These are phyloP conservation scores for Euura lappo DNA, from an alignment of 1,140 invertebrate genomes.

Conservation along the genomic window DNA sequence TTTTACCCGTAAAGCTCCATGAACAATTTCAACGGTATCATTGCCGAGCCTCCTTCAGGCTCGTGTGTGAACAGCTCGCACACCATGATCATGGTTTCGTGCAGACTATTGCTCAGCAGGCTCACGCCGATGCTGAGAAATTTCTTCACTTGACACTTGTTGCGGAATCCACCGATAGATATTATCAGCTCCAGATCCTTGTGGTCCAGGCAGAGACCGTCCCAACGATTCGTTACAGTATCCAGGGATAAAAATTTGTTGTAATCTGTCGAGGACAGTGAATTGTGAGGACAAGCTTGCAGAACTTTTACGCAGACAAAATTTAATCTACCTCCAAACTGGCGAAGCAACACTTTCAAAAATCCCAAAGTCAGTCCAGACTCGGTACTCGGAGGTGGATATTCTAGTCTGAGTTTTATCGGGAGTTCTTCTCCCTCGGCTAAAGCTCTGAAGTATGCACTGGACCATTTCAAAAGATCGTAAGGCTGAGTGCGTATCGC, in stretches of 20 bases:
- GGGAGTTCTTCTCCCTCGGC: conserved; percentile 71
- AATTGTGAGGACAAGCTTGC: conserved; percentile 17
- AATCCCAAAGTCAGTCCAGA: conserved; percentile 80
- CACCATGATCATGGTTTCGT: conserved; percentile 77
- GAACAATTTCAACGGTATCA: conserved; percentile 76
- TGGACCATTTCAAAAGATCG: conserved; percentile 86
- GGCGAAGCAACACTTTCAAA: conserved; percentile 76
- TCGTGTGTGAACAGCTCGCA: conserved; percentile 84
- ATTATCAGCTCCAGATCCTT: conserved; percentile 48
- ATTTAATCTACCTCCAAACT: conserved; percentile 61
- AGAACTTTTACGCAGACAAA: conserved; percentile 7
- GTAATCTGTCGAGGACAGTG: conserved; percentile 40
- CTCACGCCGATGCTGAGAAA: conserved; percentile 54
- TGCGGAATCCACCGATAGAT: conserved; percentile 49
- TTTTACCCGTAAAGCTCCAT: conserved; percentile 67
- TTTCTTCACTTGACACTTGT: conserved; percentile 53
- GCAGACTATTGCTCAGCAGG: conserved; percentile 49
- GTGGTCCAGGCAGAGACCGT: conserved; percentile 49
- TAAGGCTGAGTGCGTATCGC: conserved; percentile 89
- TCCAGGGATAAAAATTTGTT: conserved; percentile 49
- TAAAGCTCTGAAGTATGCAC: conserved; percentile 76
- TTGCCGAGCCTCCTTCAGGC: conserved; percentile 81
- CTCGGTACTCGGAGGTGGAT: conserved; percentile 63
- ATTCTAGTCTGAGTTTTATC: conserved; percentile 78
- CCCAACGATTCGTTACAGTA: conserved; percentile 43